phyloP scores from a whole-genome alignment of 1,140 invertebrate species.

The Penaeus vannamei region DNA sequence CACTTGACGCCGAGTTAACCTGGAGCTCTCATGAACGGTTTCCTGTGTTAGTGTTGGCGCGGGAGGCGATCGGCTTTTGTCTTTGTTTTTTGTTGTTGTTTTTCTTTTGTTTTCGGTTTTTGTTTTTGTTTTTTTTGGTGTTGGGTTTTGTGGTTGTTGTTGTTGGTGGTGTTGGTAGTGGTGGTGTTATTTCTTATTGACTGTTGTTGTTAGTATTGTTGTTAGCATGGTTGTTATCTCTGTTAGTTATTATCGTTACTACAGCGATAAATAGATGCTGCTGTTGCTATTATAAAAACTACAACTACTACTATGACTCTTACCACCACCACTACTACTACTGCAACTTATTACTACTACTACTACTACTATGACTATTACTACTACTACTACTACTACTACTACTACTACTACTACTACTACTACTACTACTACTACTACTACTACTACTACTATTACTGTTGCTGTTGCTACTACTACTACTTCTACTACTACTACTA shows the following conservation, averaged over 20 bases:
- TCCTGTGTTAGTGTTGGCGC: no score
- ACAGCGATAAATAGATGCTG: conserved; percentile 25
- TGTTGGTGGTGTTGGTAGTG: conserved; percentile 1
- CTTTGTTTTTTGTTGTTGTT: no score
- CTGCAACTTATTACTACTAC: neutral
- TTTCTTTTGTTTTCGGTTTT: no score
- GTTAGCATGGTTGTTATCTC: neutral
- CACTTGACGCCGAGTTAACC: no score
- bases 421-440: conserved; percentile 31
- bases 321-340: no score
- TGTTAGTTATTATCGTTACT: conserved; percentile 33
- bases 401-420: conserved; percentile 27
- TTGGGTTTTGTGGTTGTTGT: neutral
- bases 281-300: neutral
- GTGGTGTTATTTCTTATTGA: neutral
- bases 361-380: conserved; percentile 17
- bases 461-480: neutral
- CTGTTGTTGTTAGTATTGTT: neutral
- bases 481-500: neutral
- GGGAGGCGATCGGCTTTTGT: no score
- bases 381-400: conserved; percentile 40
- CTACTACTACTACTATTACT: neutral
- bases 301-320: no score
- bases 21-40: no score
- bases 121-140: no score